These are phyloP conservation scores for Notoglanidium macrostoma DNA, from an alignment of 2,797 vertebrate genomes.

Conservation along the genomic window DNA sequence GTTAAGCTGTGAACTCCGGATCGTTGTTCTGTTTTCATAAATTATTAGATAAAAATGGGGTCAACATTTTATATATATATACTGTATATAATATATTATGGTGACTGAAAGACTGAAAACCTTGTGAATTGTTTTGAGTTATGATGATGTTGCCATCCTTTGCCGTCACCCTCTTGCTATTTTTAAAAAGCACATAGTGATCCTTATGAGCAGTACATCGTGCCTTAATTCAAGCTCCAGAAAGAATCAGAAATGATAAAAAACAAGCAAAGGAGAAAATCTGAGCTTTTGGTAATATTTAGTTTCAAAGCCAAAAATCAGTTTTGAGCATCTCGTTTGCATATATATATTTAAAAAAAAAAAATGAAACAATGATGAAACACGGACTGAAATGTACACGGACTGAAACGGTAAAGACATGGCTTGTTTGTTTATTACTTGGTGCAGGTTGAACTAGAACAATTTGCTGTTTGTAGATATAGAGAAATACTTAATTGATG, in stretches of 20 bases:
- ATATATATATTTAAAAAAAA: not conserved
- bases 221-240: not conserved
- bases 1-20: not conserved
- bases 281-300: not conserved
- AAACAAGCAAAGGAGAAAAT: not conserved
- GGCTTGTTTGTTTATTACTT: not conserved
- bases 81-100: not conserved
- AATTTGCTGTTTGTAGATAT: not conserved
- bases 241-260: not conserved
- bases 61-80: not conserved
- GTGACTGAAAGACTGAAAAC: not conserved
- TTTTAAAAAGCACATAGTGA: constrained; percentile 8
- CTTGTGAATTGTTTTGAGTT: not conserved
- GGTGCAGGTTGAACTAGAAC: constrained; percentile 10
- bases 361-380: constrained; percentile 18
- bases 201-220: not conserved
- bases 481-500: constrained; percentile 29
- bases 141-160: not conserved
- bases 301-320: not conserved
- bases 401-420: not conserved
- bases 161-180: not conserved
- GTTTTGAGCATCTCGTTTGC: not conserved
- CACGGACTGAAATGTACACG: not conserved
- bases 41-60: not conserved
- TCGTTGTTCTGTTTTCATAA: not conserved